These are phyloP conservation scores for Aradophagus sp. DNA, from an alignment of 1,140 invertebrate genomes.

Conservation along the genomic window DNA sequence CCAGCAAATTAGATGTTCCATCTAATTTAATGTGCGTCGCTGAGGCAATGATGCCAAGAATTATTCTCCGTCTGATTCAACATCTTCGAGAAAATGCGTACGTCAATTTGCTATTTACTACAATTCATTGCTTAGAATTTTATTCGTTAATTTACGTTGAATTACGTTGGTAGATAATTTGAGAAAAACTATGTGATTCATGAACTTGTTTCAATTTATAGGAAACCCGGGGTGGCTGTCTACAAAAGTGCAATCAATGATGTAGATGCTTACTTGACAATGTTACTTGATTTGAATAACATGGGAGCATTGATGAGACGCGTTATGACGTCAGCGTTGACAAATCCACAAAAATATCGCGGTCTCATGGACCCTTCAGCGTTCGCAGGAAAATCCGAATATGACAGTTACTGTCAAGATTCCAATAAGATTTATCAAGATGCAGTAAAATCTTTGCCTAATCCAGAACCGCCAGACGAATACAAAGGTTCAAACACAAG, in stretches of 20 bases:
- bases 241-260: slow-evolving; percentile 83
- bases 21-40: slow-evolving; percentile 91
- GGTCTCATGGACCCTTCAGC: slow-evolving; percentile 68
- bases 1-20: slow-evolving; percentile 84
- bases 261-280: slow-evolving; percentile 88
- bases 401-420: slow-evolving; percentile 82
- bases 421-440: slow-evolving; percentile 86
- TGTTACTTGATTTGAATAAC: slow-evolving; percentile 93
- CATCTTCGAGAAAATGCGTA: slow-evolving; percentile 90
- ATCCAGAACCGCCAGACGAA: slow-evolving; percentile 87
- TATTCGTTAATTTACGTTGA: too few species aligned
- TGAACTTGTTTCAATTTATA: slow-evolving; percentile 33
- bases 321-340: slow-evolving; percentile 92
- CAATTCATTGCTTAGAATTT: too few species aligned
- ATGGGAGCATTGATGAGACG: slow-evolving; percentile 95
- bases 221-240: slow-evolving; percentile 66
- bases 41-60: slow-evolving; percentile 93
- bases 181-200: too few species aligned
- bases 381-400: slow-evolving; percentile 75
- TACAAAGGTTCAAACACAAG: too few species aligned
- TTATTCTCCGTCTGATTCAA: slow-evolving; percentile 91
- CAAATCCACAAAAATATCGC: slow-evolving; percentile 82
- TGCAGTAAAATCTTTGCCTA: slow-evolving; percentile 85
- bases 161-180: too few species aligned
- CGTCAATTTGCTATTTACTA: too few species aligned